A percentile compares a stretch with the other conserved stretches of the same genome.
Conservation (phyloP, 2,113 vertebrate genomes). For the Ahaetulla prasina region DNA sequence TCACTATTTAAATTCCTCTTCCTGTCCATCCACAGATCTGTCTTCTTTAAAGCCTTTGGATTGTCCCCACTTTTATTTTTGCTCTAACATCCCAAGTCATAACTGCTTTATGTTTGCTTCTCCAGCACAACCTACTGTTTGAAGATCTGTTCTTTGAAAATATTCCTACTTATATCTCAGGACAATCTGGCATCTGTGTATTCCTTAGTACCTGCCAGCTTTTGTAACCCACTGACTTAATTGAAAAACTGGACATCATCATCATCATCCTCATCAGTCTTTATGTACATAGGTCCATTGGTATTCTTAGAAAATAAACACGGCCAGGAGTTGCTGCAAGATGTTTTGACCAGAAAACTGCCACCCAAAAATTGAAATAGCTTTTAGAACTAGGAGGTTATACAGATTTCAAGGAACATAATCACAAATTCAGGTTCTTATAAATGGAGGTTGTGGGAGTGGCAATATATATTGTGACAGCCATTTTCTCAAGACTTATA, state of each 20-base stretch:
- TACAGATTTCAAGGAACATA: background rate
- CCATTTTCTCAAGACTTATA: background rate
- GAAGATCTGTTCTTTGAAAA: background rate
- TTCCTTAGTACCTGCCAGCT: background rate
- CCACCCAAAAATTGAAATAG: background rate
- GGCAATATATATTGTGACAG: background rate
- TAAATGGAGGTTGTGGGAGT: background rate
- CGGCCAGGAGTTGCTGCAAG: background rate
- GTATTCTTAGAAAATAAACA: background rate
- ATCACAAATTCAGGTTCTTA: background rate
- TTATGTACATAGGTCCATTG: background rate
- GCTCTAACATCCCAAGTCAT: background rate
- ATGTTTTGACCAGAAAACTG: background rate
- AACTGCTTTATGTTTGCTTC: background rate
- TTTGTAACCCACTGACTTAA: background rate
- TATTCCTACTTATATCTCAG: background rate
- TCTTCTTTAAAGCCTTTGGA: background rate
- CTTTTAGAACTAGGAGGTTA: background rate
- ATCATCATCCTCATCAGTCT: background rate
- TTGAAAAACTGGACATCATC: background rate
- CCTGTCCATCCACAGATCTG: background rate
- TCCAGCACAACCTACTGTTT: background rate
- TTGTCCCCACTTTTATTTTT: background rate
- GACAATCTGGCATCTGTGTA: background rate
- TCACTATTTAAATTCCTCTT: background rate